Base-by-base conservation (phyloP, 2,113 vertebrate species). In the Channa argus region DNA sequence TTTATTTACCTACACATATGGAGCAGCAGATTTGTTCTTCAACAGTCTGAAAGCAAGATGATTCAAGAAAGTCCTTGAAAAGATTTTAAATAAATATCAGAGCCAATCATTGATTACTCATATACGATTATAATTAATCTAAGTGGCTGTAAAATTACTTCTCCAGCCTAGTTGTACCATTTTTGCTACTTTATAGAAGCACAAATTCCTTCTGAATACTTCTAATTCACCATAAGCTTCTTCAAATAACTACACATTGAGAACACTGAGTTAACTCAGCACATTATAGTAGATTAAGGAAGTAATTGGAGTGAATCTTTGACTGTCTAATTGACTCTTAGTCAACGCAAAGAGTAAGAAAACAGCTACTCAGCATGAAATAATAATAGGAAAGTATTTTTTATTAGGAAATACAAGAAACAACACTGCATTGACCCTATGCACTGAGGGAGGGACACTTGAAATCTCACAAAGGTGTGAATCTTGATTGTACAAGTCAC, bases 291-390 rank as follows among this genome's bases (percentile, higher is more conserved):
- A 24, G 64, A 62, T 72, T 55, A 60, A 65, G 52, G 66, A 63
- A 55, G 65, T 64, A 83, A 73, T 66, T 77, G 67, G 60, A 68
- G 60, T 54, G 52, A 72, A 73, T 77, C 44, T 69, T 65, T 66
- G 72, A 80, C 63, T 68, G 63, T 76, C 53, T 72, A 68, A 82
- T 46, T 24, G 59, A 62, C 47, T 67, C 53, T 36, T 38, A 60
- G 61, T 60, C 54, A 50, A 62, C 64, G 58, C 54, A 44, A 52
- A 66, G 45, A 66, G 65, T 49, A 62, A 13, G 6, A 36, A 44
- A 72, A 72, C 60, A 69, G 41, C 39, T 59, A 46, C 76, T 70
- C 45, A n/a, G 13, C 44, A 34, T 62, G 37, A 60, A 59, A 61
- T 49, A 52, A 67, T 5, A 11, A 60, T 55, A 54, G 45, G 5